A percentile compares a stretch with the other conserved stretches of the same genome.
phyloP scores from a whole-genome alignment of 2,113 vertebrate genomes.

The Pheucticus melanocephalus region DNA sequence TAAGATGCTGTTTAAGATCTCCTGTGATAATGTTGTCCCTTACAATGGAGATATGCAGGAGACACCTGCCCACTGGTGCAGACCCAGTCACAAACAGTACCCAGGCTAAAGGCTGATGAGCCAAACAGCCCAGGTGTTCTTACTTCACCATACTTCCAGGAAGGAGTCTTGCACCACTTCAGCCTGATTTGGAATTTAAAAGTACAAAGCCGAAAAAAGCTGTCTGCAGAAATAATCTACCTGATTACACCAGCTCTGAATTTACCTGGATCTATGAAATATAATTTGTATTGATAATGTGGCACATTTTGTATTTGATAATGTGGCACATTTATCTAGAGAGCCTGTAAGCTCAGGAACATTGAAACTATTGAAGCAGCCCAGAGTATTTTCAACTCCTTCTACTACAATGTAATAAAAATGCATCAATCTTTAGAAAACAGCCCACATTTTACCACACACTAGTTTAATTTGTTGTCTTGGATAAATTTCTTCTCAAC shows the following conservation, averaged over 20 bases:
- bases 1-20: not conserved
- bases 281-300: not conserved
- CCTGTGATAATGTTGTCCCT: not conserved
- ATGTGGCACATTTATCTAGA: not conserved
- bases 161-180: not conserved
- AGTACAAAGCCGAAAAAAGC: not conserved
- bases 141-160: not conserved
- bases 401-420: not conserved
- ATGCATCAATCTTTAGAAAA: not conserved
- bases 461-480: not conserved
- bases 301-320: not conserved
- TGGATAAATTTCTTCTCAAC: not conserved
- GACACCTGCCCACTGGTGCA: not conserved
- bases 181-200: not conserved
- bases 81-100: not conserved
- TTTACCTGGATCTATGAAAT: not conserved
- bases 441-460: not conserved
- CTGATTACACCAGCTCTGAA: not conserved
- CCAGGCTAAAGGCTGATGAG: not conserved
- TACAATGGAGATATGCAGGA: accelerated
- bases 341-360: not conserved
- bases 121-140: not conserved
- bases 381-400: not conserved
- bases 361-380: not conserved
- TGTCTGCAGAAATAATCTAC: not conserved